These are phyloP conservation scores for Athripsodes cinereus DNA, from an alignment of 2,888 invertebrate genomes.

Conservation along the genomic window DNA sequence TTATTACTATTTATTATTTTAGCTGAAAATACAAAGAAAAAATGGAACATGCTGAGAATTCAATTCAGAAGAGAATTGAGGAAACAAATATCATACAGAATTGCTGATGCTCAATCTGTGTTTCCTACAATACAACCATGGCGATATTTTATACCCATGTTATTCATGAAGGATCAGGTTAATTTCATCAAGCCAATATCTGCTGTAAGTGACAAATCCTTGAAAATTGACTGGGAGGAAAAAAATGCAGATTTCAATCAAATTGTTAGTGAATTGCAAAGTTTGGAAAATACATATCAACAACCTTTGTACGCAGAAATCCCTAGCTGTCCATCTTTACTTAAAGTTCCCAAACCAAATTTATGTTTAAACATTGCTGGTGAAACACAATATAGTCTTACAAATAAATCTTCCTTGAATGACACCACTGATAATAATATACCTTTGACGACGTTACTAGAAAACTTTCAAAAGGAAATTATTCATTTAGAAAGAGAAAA, in stretches of 20 bases:
- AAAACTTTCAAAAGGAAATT: constrained; percentile 17
- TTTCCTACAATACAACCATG: constrained; percentile 11
- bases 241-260: constrained; percentile 11
- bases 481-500: constrained; percentile 17
- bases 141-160: constrained; percentile 15
- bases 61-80: constrained; percentile 15
- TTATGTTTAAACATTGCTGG: not conserved
- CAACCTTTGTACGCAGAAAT: constrained; percentile 7
- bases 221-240: constrained; percentile 7
- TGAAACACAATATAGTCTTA: not conserved
- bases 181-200: constrained; percentile 4
- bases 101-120: constrained; percentile 3
- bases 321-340: not conserved
- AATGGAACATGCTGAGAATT: constrained; percentile 12
- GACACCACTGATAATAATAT: not conserved
- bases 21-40: constrained; percentile 13
- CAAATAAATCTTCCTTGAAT: not conserved
- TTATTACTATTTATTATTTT: not conserved
- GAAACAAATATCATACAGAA: constrained; percentile 9
- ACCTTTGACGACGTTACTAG: constrained; percentile 4
- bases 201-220: not conserved
- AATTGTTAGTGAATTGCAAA: constrained; percentile 6
- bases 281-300: constrained; percentile 9
- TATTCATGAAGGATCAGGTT: constrained; percentile 11
- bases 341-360: not conserved